Evolutionary conservation across 2,113 vertebrate species (phyloP).

Genomic region (Spheniscus mendiculus): DNA sequence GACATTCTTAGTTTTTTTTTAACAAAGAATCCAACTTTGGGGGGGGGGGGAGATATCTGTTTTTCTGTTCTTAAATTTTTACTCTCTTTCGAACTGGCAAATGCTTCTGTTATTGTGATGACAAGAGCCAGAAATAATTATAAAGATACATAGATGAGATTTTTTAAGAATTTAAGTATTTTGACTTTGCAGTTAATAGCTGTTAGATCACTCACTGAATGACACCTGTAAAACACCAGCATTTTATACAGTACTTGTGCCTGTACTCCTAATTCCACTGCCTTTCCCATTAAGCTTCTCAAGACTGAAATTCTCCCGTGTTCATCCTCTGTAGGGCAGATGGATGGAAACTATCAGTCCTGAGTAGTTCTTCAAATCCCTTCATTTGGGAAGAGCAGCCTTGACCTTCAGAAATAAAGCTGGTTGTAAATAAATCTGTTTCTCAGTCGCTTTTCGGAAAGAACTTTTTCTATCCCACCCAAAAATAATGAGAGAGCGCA

Average conservation of each 20-base stretch:
- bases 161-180: background rate
- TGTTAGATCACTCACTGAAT: background rate
- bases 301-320: background rate
- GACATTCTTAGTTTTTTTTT: background rate
- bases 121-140: background rate
- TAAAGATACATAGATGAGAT: background rate
- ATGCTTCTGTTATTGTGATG: background rate
- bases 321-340: background rate
- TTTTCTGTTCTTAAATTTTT: background rate
- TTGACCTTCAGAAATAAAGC: background rate
- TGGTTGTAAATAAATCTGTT: background rate
- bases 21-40: background rate
- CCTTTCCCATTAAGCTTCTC: background rate
- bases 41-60: background rate
- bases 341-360: background rate
- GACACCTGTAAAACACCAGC: background rate
- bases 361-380: background rate
- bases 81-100: background rate
- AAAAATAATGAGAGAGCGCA: background rate
- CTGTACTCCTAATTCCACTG: background rate
- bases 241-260: background rate
- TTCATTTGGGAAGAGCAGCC: background rate
- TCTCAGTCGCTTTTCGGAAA: background rate
- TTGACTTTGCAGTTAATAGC: background rate
- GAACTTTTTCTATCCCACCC: accelerated